These are phyloP conservation scores for Aphodius sticticus DNA, from an alignment of 2,888 invertebrate species.

Conservation along the genomic window DNA sequence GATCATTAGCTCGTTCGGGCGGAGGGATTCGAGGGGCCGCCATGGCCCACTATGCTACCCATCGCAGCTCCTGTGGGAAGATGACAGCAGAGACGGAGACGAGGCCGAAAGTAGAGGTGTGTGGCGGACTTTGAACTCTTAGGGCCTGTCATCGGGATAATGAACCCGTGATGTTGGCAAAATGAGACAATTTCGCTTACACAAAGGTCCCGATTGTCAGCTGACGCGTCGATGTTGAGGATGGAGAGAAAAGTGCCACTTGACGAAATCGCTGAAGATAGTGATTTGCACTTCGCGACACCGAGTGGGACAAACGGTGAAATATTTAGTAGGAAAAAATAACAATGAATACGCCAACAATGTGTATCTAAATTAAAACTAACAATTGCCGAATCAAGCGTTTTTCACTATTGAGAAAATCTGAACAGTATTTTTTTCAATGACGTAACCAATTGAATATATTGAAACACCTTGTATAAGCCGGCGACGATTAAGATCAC, in stretches of 20 bases:
- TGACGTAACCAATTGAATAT: no score
- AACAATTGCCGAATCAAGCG: no score
- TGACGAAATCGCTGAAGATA: background rate
- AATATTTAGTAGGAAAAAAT: no score
- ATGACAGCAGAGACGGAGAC: background rate
- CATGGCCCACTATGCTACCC: background rate
- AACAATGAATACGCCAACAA: no score
- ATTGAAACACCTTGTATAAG: no score
- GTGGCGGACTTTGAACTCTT: constrained; percentile 8
- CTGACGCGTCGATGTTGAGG: background rate
- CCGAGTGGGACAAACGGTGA: background rate
- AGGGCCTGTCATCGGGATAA: constrained; percentile 16
- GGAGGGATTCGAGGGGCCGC: background rate
- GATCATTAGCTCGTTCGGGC: constrained; percentile 20
- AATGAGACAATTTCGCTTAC: constrained; percentile 8
- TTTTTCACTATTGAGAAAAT: no score
- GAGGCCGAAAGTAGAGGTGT: background rate
- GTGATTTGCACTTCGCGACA: background rate
- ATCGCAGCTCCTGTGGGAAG: background rate
- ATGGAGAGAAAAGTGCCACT: background rate
- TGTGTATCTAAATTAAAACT: no score
- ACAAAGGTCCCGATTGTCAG: background rate
- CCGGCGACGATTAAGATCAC: no score
- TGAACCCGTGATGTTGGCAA: constrained; percentile 22
- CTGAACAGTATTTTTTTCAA: no score